A percentile compares a stretch with the other conserved stretches of the same genome.
Conservation (phyloP, 2,797 vertebrate genomes). For the Malacoraja senta region DNA sequence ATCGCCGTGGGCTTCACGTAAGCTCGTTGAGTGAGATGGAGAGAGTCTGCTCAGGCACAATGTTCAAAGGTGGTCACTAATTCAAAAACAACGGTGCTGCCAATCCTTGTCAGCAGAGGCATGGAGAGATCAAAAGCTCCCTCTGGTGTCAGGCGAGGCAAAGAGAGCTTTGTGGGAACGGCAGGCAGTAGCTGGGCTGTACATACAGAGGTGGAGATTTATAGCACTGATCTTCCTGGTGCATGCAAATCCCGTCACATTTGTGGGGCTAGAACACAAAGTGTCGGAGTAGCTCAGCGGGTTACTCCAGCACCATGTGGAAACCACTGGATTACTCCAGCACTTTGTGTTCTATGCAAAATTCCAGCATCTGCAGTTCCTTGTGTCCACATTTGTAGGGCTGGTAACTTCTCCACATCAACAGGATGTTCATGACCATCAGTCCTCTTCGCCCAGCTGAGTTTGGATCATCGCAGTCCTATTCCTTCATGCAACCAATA, state of each 20-base stretch:
- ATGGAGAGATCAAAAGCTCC: neutral
- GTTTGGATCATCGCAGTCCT: neutral
- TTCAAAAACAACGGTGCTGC: neutral
- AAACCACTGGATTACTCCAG: too few relatives aligned
- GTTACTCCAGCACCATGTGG: too few relatives aligned
- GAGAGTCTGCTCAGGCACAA: neutral
- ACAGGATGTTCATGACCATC: too few relatives aligned
- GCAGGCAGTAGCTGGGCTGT: neutral
- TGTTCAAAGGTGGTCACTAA: neutral
- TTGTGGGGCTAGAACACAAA: neutral
- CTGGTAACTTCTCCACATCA: neutral
- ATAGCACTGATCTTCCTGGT: neutral
- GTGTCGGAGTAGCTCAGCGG: too few relatives aligned
- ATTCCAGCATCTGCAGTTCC: too few relatives aligned
- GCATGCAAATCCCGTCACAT: neutral
- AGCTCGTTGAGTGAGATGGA: too few relatives aligned
- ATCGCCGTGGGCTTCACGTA: neutral
- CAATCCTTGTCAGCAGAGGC: neutral
- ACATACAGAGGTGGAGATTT: neutral
- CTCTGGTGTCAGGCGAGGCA: neutral
- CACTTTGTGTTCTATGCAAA: too few relatives aligned
- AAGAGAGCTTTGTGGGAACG: neutral
- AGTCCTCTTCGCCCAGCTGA: too few relatives aligned
- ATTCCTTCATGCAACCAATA: neutral
- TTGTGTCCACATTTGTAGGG: too few relatives aligned